A percentile compares a stretch with the other conserved stretches of the same genome.
Evolutionary conservation across 1,140 invertebrate genomes (phyloP).

Genomic region (Zaprionus lachaisei): DNA sequence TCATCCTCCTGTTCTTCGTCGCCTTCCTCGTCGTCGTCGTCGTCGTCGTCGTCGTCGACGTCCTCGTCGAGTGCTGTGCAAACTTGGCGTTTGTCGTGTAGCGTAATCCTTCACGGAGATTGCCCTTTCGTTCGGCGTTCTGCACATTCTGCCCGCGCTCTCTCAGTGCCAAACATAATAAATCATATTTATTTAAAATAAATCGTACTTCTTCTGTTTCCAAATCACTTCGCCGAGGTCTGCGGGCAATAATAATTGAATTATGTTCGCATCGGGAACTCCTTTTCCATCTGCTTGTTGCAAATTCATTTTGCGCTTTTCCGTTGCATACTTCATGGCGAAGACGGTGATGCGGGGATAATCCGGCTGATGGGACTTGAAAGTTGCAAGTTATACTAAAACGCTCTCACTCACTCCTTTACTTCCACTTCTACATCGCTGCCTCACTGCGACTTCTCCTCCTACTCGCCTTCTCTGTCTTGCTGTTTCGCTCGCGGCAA

Average conservation of each 20-base stretch:
- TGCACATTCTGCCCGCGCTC: background rate
- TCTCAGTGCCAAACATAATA: constrained; percentile 73
- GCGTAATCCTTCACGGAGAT: constrained; percentile 61
- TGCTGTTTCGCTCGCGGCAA: constrained; percentile 42
- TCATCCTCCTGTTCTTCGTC: background rate
- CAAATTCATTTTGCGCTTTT: constrained; percentile 44
- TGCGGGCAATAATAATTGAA: constrained; percentile 73
- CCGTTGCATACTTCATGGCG: constrained; percentile 28
- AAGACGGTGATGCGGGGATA: constrained; percentile 3
- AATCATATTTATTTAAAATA: constrained; percentile 83
- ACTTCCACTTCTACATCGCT: too few relatives aligned
- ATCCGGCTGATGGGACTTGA: constrained; percentile 34
- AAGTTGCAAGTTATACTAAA: constrained; percentile 26
- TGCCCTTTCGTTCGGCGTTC: constrained; percentile 28
- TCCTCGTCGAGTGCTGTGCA: constrained; percentile 58
- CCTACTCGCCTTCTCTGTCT: background rate
- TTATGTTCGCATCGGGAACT: constrained; percentile 61
- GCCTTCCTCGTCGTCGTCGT: background rate
- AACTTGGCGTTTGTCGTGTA: constrained; percentile 56
- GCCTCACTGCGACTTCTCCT: too few relatives aligned
- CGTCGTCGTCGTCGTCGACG: constrained; percentile 22
- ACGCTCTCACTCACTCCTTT: background rate
- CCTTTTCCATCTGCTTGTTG: constrained; percentile 13
- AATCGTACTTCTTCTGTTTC: constrained; percentile 48
- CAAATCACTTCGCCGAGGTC: constrained; percentile 42